A percentile compares a stretch with the other conserved stretches of the same genome.
phyloP scores from a whole-genome alignment of 64 coral and sea anemone genomes.

The Platygyra sinensis region DNA sequence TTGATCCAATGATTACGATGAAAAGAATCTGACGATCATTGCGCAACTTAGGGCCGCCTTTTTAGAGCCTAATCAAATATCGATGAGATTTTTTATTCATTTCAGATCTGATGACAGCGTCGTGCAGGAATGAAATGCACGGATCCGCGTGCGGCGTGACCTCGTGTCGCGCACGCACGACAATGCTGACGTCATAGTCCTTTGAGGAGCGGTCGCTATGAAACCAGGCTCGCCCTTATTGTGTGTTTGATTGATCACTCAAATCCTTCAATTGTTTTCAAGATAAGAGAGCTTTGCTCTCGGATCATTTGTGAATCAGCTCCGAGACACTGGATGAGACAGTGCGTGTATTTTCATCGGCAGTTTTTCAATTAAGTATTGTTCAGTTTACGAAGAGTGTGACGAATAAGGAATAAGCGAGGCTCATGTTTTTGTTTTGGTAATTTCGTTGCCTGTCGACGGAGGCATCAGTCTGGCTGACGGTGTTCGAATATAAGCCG shows the following conservation, averaged over 20 bases:
- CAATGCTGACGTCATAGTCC: constrained; percentile 21
- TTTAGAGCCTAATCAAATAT: constrained; percentile 40
- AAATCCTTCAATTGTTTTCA: constrained; percentile 5
- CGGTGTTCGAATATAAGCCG: not conserved
- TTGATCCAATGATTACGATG: constrained; percentile 28
- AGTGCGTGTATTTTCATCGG: not conserved
- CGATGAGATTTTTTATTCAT: not conserved
- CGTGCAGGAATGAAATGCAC: constrained; percentile 36
- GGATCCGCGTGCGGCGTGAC: not conserved
- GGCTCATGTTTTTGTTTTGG: not conserved
- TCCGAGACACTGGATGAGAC: not conserved
- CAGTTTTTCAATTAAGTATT: constrained; percentile 6
- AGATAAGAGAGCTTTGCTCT: not conserved
- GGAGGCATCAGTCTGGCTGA: too few species aligned
- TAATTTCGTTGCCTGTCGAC: not conserved
- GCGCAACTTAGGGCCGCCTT: constrained; percentile 13
- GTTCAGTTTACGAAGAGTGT: not conserved
- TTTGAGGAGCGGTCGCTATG: not conserved
- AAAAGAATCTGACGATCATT: constrained; percentile 41
- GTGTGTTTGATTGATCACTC: not conserved
- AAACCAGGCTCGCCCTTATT: not conserved
- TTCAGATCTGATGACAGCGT: constrained; percentile 27
- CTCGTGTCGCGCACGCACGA: not conserved
- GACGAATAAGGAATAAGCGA: not conserved
- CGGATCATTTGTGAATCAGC: not conserved